Evolutionary conservation across 2,888 invertebrate genomes (phyloP).

Genomic region (Meiosimyza platycephala): DNA sequence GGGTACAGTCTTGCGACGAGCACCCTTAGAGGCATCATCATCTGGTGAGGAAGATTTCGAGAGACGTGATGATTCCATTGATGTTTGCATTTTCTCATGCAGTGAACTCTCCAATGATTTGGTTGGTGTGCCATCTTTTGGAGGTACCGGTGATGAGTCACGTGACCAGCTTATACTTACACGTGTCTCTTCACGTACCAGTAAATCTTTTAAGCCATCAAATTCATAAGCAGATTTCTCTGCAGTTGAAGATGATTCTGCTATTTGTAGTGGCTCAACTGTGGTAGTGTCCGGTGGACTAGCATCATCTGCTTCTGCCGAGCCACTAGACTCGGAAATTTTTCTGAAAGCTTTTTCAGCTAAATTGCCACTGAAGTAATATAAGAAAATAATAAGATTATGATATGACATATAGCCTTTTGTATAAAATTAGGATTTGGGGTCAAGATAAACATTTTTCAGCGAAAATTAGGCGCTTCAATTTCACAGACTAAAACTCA

Average conservation of each 20-base stretch:
- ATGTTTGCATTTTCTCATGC: background rate
- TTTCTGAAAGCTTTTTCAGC: background rate
- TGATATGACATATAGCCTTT: too few relatives aligned
- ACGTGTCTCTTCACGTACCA: slow-evolving; percentile 63
- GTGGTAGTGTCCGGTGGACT: slow-evolving; percentile 39
- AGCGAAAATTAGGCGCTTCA: too few relatives aligned
- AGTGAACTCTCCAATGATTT: slow-evolving; percentile 11
- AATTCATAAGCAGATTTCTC: slow-evolving; percentile 42
- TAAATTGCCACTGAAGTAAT: too few relatives aligned
- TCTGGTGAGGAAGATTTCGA: slow-evolving; percentile 17
- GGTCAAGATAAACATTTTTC: too few relatives aligned
- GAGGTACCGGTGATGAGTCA: slow-evolving; percentile 62
- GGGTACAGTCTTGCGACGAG: slow-evolving; percentile 54
- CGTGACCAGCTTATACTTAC: slow-evolving; percentile 65
- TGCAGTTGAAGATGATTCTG: slow-evolving; percentile 5
- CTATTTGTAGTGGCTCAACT: slow-evolving; percentile 32
- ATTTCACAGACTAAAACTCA: slow-evolving; percentile 46
- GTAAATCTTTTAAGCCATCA: slow-evolving; percentile 48
- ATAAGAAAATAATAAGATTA: too few relatives aligned
- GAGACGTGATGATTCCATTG: background rate
- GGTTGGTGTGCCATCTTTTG: too few relatives aligned
- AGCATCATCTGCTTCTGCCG: slow-evolving; percentile 26
- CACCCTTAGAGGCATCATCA: slow-evolving; percentile 49
- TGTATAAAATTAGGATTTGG: too few relatives aligned
- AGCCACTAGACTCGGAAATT: background rate